These are phyloP conservation scores for Umimayanthus kanabou DNA, from an alignment of 92 coral and sea anemone genomes.

Conservation along the genomic window DNA sequence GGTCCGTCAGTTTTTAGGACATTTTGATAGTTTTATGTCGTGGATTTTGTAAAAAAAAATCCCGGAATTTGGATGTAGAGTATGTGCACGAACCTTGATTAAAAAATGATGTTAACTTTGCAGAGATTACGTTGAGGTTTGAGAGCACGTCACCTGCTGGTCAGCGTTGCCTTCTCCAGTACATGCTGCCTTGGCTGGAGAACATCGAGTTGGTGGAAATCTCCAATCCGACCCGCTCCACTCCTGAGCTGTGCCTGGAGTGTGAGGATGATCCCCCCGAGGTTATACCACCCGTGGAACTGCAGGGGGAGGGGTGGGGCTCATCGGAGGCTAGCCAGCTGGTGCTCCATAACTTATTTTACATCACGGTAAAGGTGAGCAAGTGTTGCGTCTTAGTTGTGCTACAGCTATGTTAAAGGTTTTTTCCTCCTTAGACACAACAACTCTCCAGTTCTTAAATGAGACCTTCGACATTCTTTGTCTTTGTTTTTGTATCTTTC, in stretches of 20 bases:
- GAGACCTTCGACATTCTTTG: too few species aligned
- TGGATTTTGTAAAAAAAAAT: too few species aligned
- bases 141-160: constrained; percentile 85
- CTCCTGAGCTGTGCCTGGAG: constrained; percentile 62
- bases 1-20: too few species aligned
- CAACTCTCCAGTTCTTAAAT: too few species aligned
- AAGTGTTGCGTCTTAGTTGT: too few species aligned
- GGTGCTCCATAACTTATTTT: constrained; percentile 93
- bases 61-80: too few species aligned
- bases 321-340: constrained; percentile 93
- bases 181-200: constrained; percentile 94
- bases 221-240: constrained; percentile 64
- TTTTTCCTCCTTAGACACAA: not conserved
- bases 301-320: constrained; percentile 99
- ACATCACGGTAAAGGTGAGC: constrained; percentile 90
- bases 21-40: too few species aligned
- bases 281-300: constrained; percentile 76
- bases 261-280: constrained; percentile 55
- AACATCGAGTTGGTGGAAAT: constrained; percentile 93
- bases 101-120: not conserved
- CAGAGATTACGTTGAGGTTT: constrained; percentile 94
- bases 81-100: not conserved
- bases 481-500: too few species aligned
- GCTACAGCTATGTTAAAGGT: not conserved
- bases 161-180: constrained; percentile 93